Evolutionary conservation across 2,113 vertebrate species (phyloP).

Genomic region (Mesembrinibis cayennensis): DNA sequence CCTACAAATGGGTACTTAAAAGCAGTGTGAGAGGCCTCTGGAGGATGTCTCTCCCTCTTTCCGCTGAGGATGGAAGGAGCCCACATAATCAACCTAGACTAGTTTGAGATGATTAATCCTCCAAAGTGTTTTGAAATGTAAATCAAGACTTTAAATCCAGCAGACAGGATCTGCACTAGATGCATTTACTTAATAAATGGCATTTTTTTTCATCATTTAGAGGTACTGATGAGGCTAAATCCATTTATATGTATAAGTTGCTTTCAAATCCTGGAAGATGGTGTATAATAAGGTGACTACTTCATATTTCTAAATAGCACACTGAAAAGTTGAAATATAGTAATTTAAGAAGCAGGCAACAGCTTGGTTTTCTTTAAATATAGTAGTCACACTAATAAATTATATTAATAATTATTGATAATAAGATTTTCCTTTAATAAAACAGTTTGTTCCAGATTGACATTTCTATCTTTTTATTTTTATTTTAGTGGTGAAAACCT

Average conservation of each 20-base stretch:
- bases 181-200: conserved; percentile 15
- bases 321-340: background rate
- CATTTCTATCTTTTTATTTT: background rate
- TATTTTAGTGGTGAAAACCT: background rate
- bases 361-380: conserved; percentile 7
- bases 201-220: background rate
- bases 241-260: background rate
- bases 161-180: background rate
- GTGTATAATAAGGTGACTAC: conserved; percentile 12
- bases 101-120: conserved; percentile 18
- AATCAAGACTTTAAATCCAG: conserved; percentile 40
- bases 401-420: background rate
- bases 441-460: background rate
- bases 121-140: conserved; percentile 40
- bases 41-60: background rate
- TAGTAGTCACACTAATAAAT: background rate
- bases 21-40: background rate
- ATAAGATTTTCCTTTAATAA: conserved; percentile 1
- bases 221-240: conserved; percentile 32
- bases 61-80: background rate
- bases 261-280: background rate
- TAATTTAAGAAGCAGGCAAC: background rate
- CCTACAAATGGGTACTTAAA: background rate
- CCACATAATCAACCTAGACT: background rate
- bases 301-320: conserved; percentile 3